A percentile compares a stretch with the other conserved stretches of the same genome.
phyloP scores from a whole-genome alignment of 2,888 invertebrate genomes.

The Lasioglossum calceatum region DNA sequence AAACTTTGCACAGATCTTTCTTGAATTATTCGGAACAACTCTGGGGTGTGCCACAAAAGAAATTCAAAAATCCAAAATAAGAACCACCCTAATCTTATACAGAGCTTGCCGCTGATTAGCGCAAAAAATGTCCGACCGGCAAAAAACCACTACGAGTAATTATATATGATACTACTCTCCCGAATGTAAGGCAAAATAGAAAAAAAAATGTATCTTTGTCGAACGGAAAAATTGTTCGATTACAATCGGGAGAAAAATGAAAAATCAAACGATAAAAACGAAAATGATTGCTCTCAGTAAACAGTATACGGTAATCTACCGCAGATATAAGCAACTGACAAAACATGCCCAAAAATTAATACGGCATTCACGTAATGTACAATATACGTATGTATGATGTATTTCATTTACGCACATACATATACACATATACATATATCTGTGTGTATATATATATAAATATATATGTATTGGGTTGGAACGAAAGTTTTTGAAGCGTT shows the following conservation, averaged over 20 bases:
- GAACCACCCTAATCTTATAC: constrained; percentile 22
- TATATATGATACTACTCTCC: constrained; percentile 72
- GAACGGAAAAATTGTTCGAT: constrained; percentile 29
- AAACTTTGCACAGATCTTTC: too few relatives aligned
- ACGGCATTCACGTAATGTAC: constrained; percentile 78
- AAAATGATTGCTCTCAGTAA: constrained; percentile 50
- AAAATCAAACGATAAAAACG: constrained; percentile 16
- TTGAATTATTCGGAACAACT: too few relatives aligned
- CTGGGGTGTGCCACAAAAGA: too few relatives aligned
- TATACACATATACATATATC: background rate
- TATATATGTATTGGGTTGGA: background rate
- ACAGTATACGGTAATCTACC: constrained; percentile 72
- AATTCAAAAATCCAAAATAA: too few relatives aligned
- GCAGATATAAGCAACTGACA: constrained; percentile 80
- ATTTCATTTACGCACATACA: background rate
- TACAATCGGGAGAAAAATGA: constrained; percentile 14
- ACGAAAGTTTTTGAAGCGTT: too few relatives aligned
- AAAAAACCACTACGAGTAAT: constrained; percentile 73
- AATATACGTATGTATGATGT: constrained; percentile 64
- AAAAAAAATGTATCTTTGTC: background rate
- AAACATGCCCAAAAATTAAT: constrained; percentile 83
- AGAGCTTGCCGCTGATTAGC: constrained; percentile 59
- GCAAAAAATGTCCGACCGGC: constrained; percentile 62
- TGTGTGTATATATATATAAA: background rate
- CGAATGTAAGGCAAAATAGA: constrained; percentile 68